phyloP scores from a whole-genome alignment of 1,140 invertebrate species.

The Drosophila prosaltans region DNA sequence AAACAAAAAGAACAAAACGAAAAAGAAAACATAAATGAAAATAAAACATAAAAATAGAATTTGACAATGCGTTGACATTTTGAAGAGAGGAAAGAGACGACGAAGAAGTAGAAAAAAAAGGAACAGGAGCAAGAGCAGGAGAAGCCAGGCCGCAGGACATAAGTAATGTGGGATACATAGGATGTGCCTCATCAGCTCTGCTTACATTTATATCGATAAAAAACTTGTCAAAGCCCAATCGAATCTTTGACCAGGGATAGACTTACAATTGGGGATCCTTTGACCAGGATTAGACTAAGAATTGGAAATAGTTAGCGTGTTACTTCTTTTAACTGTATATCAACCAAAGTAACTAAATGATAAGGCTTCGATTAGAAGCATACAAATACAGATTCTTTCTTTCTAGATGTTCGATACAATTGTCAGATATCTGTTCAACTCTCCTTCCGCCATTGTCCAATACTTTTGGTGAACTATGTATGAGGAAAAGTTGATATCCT shows the following conservation, averaged over 20 bases:
- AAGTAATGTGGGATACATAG: not conserved
- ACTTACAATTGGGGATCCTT: too few species aligned
- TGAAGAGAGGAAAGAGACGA: constrained; percentile 21
- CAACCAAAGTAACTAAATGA: too few species aligned
- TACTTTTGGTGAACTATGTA: not conserved
- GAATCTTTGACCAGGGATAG: too few species aligned
- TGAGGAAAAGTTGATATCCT: not conserved
- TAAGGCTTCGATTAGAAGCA: too few species aligned
- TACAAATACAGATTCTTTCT: too few species aligned
- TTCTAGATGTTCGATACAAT: too few species aligned
- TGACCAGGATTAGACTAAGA: too few species aligned
- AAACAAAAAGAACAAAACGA: constrained; percentile 36
- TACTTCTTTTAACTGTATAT: too few species aligned
- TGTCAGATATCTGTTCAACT: not conserved
- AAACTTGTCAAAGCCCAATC: too few species aligned
- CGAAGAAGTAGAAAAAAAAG: constrained; percentile 21
- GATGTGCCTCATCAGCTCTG: not conserved
- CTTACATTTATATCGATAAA: too few species aligned
- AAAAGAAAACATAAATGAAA: constrained; percentile 64
- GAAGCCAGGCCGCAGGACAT: constrained; percentile 6
- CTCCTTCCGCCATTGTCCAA: not conserved
- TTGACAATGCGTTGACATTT: constrained; percentile 76
- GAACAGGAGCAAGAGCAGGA: not conserved
- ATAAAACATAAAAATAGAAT: constrained; percentile 81
- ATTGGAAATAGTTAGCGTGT: too few species aligned